A percentile compares a stretch with the other conserved stretches of the same genome.
Conservation (phyloP, 2,113 vertebrate genomes). For the Phylloscopus trochiloides region DNA sequence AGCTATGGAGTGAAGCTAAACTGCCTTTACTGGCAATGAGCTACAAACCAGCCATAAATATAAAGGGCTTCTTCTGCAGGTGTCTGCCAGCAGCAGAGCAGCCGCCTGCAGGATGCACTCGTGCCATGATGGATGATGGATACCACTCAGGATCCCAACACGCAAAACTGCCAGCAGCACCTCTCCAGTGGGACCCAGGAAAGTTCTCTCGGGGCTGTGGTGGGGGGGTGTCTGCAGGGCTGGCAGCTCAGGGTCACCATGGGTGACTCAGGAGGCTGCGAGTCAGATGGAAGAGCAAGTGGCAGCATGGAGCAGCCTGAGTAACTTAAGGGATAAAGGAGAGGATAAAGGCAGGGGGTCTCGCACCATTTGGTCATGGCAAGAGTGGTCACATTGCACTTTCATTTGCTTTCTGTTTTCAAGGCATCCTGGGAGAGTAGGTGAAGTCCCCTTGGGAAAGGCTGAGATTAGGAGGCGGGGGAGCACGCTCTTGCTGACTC, state of each 20-base stretch:
- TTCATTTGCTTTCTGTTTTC: not conserved
- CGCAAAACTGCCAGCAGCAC: not conserved
- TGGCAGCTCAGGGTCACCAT: not conserved
- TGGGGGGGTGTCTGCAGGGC: not conserved
- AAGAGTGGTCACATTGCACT: not conserved
- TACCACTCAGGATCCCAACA: fast-evolving
- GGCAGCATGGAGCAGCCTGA: fast-evolving
- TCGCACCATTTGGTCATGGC: not conserved
- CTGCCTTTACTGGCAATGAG: not conserved
- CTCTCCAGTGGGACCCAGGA: not conserved
- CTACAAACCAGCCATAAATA: not conserved
- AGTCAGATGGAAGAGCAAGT: not conserved
- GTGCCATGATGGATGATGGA: not conserved
- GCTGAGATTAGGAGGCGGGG: not conserved
- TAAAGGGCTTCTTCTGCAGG: not conserved
- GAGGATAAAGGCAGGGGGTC: not conserved
- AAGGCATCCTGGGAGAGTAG: not conserved
- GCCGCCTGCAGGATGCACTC: not conserved
- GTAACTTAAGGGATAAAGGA: not conserved
- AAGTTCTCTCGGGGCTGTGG: not conserved
- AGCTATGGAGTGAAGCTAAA: not conserved
- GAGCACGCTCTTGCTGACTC: fast-evolving
- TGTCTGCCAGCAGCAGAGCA: not conserved
- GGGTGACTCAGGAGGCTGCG: fast-evolving
- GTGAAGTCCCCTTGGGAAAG: not conserved